Evolutionary conservation across 2,113 vertebrate genomes (phyloP), one percentile per base, ranked within the genome.

Genomic region (human): DNA sequence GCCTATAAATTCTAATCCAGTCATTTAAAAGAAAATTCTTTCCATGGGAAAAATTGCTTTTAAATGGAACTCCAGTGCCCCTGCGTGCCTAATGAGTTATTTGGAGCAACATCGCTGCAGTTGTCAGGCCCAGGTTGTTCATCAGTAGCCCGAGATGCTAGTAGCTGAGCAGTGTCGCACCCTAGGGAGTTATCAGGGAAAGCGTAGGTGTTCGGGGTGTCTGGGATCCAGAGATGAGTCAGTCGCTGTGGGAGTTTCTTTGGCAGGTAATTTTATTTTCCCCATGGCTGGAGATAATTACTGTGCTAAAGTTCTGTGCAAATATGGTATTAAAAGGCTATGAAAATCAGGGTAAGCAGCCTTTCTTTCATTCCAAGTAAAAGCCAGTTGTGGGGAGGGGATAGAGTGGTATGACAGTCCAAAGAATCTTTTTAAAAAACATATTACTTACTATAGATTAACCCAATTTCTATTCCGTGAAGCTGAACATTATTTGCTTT

Each of bases 191-290:
- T 52, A 87, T 30, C 92, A 8, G 1, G 18, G 23, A 18, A 35
- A 66, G 85, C 5, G 35, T 76, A 75, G 92, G 90, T 85, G 75
- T 66, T 23, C 20, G 6, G 43, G 83, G 75, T 89, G 79, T 88
- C 92, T 94, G 87, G 12, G 35, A 78, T 50, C 27, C 30, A 61
- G 79, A 89, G 88, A 88, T 88, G 97, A 97, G 68, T 97, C 97
- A 85, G 87, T 38, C n/a, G 10, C 76, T 40, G 57, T 82, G 57
- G 96, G 96, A 79, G 87, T 88, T 66, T 88, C 76, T 95, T 87
- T 90, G 93, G 84, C 81, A 95, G 83, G 78, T 89, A 61, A 87
- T 96, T 96, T 96, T 91, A 81, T 96, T 97, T 93, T 96, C 80
- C 52, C 61, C 25, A 2, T 30, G 83, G 94, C 92, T 73, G 72